These are phyloP conservation scores for Choristoneura fumiferana DNA, from an alignment of 1,140 invertebrate species.

Conservation along the genomic window DNA sequence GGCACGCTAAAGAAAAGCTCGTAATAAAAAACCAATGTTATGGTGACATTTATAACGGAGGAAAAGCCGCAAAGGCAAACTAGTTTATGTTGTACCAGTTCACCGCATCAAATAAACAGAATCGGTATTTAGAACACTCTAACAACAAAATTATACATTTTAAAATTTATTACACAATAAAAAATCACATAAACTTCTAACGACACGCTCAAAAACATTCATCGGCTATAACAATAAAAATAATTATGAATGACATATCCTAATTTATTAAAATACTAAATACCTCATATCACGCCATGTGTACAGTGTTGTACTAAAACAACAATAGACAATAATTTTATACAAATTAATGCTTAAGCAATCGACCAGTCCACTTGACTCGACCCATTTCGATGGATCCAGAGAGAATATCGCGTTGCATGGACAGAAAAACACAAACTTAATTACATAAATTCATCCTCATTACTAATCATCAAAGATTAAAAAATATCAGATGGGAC, in stretches of 20 bases:
- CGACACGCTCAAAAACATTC: too few species aligned
- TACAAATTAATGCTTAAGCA: slow-evolving; percentile 8
- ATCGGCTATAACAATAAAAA: slow-evolving; percentile 12
- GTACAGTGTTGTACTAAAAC: not conserved
- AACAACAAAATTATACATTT: too few species aligned
- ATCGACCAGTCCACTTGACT: not conserved
- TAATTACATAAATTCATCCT: slow-evolving; percentile 19
- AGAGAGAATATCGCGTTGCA: slow-evolving; percentile 10
- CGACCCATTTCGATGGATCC: not conserved
- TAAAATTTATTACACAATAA: too few species aligned
- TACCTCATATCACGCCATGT: not conserved
- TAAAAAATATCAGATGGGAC: not conserved
- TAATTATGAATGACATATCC: not conserved
- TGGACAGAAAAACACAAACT: slow-evolving; percentile 9
- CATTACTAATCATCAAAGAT: slow-evolving; percentile 1
- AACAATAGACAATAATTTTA: slow-evolving; percentile 14
- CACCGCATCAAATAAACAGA: too few species aligned
- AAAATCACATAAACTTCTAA: too few species aligned
- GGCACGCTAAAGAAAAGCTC: too few species aligned
- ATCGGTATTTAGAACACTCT: too few species aligned
- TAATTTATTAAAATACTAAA: slow-evolving; percentile 2
- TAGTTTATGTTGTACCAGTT: too few species aligned
- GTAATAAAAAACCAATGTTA: too few species aligned
- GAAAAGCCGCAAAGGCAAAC: too few species aligned
- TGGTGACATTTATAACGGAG: too few species aligned